phyloP scores from a whole-genome alignment of 2,113 vertebrate species.

The Saguinus midas region DNA sequence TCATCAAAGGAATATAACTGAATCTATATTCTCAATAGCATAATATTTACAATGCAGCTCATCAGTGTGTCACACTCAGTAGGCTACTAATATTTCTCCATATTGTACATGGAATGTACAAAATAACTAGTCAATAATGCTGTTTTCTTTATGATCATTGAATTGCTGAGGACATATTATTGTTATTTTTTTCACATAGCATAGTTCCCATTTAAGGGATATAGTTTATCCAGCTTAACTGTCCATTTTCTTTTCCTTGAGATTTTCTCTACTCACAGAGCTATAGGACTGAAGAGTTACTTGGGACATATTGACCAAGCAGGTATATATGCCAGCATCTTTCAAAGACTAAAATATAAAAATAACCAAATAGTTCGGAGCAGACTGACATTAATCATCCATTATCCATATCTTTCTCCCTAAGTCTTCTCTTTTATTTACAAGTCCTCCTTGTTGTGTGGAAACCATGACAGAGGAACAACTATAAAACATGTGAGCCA shows the following conservation, averaged over 20 bases:
- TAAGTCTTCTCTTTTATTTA: neutral
- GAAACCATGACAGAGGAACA: neutral
- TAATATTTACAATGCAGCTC: neutral
- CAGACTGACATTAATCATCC: neutral
- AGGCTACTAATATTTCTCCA: neutral
- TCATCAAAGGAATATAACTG: neutral
- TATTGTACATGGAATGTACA: neutral
- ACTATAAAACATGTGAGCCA: slow-evolving; percentile 12
- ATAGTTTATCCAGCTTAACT: neutral
- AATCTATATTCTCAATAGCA: neutral
- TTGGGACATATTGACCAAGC: neutral
- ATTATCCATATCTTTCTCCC: neutral
- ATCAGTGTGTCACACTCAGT: too few species aligned
- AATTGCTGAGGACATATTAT: neutral
- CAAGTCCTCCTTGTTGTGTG: neutral
- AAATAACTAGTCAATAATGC: neutral
- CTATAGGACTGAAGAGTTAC: neutral
- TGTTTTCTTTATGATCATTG: neutral
- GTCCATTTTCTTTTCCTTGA: neutral
- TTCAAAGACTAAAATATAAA: neutral
- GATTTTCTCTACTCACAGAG: neutral
- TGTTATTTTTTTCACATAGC: neutral
- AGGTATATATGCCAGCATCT: neutral
- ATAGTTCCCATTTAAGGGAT: neutral
- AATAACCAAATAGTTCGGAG: neutral